phyloP scores from a whole-genome alignment of 2,888 invertebrate genomes.

The Drosophila mimetica region DNA sequence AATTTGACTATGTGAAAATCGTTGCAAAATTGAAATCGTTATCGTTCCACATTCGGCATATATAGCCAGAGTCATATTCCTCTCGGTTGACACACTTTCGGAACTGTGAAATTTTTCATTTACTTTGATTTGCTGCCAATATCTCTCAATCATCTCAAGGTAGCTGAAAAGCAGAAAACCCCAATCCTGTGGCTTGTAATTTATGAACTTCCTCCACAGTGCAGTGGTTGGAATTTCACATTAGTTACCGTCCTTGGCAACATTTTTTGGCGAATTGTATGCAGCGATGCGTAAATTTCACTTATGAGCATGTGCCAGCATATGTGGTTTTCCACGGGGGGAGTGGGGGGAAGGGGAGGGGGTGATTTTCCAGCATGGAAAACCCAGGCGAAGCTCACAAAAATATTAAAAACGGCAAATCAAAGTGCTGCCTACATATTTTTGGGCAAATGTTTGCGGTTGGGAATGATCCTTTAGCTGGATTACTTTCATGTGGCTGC shows the following conservation, averaged over 20 bases:
- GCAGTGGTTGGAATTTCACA: conserved; percentile 26
- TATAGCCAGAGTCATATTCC: conserved; percentile 9
- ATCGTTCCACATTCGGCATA: conserved; percentile 3
- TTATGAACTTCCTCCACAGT: conserved; percentile 53
- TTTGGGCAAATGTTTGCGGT: conserved; percentile 77
- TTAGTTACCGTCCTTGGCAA: conserved; percentile 61
- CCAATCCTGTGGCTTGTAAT: conserved; percentile 56
- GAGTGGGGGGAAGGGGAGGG: background rate
- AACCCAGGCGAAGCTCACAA: conserved; percentile 20
- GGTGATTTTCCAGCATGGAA: background rate
- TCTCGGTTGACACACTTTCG: conserved; percentile 57
- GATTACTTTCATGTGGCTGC: conserved; percentile 76
- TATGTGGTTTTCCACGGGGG: conserved; percentile 21
- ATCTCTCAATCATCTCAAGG: conserved; percentile 16
- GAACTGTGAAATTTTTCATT: conserved; percentile 67
- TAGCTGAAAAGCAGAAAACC: conserved; percentile 29
- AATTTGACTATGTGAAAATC: conserved; percentile 66
- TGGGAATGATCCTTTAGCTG: conserved; percentile 56
- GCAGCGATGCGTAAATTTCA: conserved; percentile 77
- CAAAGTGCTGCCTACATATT: conserved; percentile 70
- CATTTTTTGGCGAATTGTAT: conserved; percentile 75
- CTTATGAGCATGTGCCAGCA: conserved; percentile 47
- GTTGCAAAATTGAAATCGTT: conserved; percentile 63
- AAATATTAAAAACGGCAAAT: conserved; percentile 74
- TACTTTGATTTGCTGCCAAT: conserved; percentile 55